Percentiles rank a stretch among this genome's conserved stretches.
phyloP scores from a whole-genome alignment of 1,140 invertebrate species.

The Choristoneura fumiferana region DNA sequence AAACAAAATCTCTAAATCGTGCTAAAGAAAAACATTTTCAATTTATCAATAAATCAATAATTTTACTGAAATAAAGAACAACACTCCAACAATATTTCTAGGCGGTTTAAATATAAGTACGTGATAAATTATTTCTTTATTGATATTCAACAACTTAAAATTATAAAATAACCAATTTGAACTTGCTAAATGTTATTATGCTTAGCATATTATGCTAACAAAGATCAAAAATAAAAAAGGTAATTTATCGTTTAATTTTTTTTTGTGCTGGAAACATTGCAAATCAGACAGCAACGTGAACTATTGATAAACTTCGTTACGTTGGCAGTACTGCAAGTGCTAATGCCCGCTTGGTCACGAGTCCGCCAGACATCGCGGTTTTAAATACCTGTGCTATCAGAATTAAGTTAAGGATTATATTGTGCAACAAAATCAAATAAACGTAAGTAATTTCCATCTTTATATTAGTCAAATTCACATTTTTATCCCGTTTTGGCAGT shows the following conservation, averaged over 20 bases:
- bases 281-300: conserved; percentile 30
- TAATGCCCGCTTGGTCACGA: conserved; percentile 66
- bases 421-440: conserved; percentile 37
- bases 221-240: too few relatives aligned
- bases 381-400: conserved; percentile 43
- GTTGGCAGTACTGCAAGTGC: conserved; percentile 59
- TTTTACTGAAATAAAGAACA: too few relatives aligned
- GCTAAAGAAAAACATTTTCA: too few relatives aligned
- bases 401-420: conserved; percentile 48
- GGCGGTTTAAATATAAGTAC: too few relatives aligned
- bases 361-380: conserved; percentile 47
- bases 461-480: not conserved
- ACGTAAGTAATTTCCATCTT: conserved; percentile 45
- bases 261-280: conserved; percentile 4
- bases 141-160: too few relatives aligned
- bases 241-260: not conserved
- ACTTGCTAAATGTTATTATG: too few relatives aligned
- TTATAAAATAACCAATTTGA: too few relatives aligned
- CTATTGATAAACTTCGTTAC: conserved; percentile 34
- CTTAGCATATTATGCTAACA: too few relatives aligned
- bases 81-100: too few relatives aligned
- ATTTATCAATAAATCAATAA: too few relatives aligned
- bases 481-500: not conserved
- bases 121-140: too few relatives aligned
- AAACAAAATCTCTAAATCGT: too few relatives aligned